These are phyloP conservation scores for Aethes cnicana DNA, from an alignment of 2,888 invertebrate genomes.

Conservation along the genomic window DNA sequence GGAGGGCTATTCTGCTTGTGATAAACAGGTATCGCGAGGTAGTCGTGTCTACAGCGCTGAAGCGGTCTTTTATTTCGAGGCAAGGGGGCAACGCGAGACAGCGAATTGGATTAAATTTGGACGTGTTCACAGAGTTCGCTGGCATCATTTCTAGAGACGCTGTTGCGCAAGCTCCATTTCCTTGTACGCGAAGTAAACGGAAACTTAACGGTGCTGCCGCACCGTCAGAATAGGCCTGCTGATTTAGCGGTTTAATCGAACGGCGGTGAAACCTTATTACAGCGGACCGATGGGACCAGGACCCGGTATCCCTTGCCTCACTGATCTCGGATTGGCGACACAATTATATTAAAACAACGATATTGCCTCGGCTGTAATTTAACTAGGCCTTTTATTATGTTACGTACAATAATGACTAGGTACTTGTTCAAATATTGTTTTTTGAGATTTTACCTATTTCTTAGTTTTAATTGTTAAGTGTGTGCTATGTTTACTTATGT, in stretches of 20 bases:
- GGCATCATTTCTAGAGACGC: too few species aligned
- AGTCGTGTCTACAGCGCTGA: slow-evolving; percentile 13
- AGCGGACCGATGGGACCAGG: slow-evolving; percentile 47
- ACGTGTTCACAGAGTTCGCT: too few species aligned
- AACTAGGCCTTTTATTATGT: background rate
- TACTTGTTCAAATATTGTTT: too few species aligned
- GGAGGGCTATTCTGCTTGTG: slow-evolving; percentile 27
- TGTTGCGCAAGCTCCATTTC: too few species aligned
- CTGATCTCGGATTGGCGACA: slow-evolving; percentile 23
- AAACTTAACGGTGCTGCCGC: background rate
- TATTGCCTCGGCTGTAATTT: background rate
- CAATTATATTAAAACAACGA: slow-evolving; percentile 19
- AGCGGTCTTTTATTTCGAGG: slow-evolving; percentile 3
- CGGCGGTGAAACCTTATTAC: slow-evolving; percentile 58
- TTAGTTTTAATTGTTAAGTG: too few species aligned
- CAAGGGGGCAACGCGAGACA: slow-evolving; percentile 7
- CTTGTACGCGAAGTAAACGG: too few species aligned
- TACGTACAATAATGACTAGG: background rate
- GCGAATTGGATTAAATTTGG: slow-evolving; percentile 13
- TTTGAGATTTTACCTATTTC: too few species aligned
- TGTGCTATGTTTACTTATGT: too few species aligned
- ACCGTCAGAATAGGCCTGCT: slow-evolving; percentile 36
- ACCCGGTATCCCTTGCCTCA: slow-evolving; percentile 38
- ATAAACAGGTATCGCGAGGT: slow-evolving; percentile 22
- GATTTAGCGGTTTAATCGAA: slow-evolving; percentile 73